Percentiles rank a stretch among this genome's conserved stretches.
Evolutionary conservation across 2,113 vertebrate species (phyloP).

Genomic region (Elanoides forficatus): DNA sequence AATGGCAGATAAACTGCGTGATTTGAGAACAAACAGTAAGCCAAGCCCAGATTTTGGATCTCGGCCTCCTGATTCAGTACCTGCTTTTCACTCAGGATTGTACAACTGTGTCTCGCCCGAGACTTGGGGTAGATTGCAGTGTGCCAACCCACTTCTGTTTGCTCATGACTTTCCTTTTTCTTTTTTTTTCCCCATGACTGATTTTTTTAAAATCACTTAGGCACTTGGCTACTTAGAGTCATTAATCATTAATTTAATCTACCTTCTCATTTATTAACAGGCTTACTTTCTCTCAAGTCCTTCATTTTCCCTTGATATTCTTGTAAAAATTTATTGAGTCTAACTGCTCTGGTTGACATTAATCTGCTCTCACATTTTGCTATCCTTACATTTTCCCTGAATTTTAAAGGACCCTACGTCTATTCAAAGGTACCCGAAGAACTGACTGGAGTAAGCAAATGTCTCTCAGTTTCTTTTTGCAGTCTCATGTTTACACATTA

Average conservation of each 20-base stretch:
- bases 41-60: neutral
- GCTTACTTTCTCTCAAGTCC: neutral
- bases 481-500: neutral
- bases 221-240: neutral
- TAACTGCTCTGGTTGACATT: neutral
- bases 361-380: neutral
- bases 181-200: fast-evolving
- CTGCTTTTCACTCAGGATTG: fast-evolving
- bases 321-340: neutral
- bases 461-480: neutral
- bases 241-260: slow-evolving; percentile 44
- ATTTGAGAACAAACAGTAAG: neutral
- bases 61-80: neutral
- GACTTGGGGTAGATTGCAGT: neutral
- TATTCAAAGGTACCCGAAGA: neutral
- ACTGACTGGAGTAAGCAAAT: neutral
- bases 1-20: neutral
- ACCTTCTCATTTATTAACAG: slow-evolving; percentile 39
- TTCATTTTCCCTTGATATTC: neutral
- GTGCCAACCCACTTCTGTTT: neutral
- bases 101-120: neutral
- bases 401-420: neutral
- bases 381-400: neutral
- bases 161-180: neutral
- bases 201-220: neutral